Base-by-base conservation (phyloP, 1,140 invertebrate genomes). In the Atta colombica region DNA sequence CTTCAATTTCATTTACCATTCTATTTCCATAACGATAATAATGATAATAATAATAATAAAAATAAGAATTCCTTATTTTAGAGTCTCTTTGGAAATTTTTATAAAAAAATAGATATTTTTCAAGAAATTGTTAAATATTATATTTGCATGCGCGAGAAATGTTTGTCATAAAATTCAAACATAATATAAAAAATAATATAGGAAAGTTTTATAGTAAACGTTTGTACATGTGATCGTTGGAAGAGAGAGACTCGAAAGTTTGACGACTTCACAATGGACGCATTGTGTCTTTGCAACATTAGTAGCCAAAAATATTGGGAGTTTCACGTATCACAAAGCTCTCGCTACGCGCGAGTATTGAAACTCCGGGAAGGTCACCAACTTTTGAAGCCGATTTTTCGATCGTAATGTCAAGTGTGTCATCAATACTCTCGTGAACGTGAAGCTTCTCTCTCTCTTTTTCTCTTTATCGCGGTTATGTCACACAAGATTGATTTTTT, bases 271-370 rank as follows among this genome's bases (percentile, higher is more conserved):
- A 74, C 80, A 84, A 84, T 84, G n/a, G 25, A 39, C 2, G 68
- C 71, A 74, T 84, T 74, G 80, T 82, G 28, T 84, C 77, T 84
- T 84, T 74, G 80, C 58, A 72, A 84, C 69, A 84, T 84, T 74
- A 84, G 55, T 61, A 60, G 18, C 39, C 25, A 61, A 84, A 74
- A 84, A 84, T 63, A 74, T 74, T 61, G 80, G 16, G 55, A 74
- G 55, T 84, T 55, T 84, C 80, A 74, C 4, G 39, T 82, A 25
- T 82, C 66, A 82, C 53, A 84, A 74, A 84, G n/a, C 55, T 28
- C 18, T 74, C 55, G 25, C 80, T 71, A 25, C 3, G 25, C 53
- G 35, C 25, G 28, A 31, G 31, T 84, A 60, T 49, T 58, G 69
- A 84, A 61, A 58, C 14, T 28, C 68, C 25, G 7, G 51, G 65